Conservation (phyloP, 2,888 invertebrate species). For the Ophion slaviceki region DNA sequence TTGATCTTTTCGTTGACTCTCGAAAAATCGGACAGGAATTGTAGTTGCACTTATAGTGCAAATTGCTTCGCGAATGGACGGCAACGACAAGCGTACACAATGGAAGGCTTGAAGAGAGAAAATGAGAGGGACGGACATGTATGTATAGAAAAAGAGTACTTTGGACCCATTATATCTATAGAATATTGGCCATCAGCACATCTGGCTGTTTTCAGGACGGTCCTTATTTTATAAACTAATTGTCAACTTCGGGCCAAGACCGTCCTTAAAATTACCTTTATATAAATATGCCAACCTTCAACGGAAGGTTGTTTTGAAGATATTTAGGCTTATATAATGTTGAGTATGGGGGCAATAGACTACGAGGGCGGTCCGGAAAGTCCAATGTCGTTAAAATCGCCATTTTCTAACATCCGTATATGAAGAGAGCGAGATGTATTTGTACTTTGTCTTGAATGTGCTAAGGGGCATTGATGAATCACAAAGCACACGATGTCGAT, state of each 20-base stretch:
- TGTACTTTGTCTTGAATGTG: not conserved
- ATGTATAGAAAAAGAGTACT: not conserved
- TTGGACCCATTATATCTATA: not conserved
- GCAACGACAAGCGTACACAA: constrained; percentile 25
- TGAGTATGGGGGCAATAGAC: not conserved
- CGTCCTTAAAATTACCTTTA: not conserved
- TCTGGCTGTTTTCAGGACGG: not conserved
- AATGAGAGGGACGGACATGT: not conserved
- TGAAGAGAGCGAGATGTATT: not conserved
- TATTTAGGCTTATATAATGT: not conserved
- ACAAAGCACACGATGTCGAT: constrained; percentile 24
- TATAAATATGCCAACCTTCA: not conserved
- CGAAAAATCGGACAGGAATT: not conserved
- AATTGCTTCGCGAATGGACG: constrained; percentile 44
- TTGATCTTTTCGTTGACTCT: constrained; percentile 44
- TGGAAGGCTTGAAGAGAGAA: constrained; percentile 1
- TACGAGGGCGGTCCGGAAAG: not conserved
- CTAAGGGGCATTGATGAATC: constrained; percentile 32
- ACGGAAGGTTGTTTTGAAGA: not conserved
- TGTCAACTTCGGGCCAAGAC: not conserved
- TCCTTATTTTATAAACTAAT: not conserved
- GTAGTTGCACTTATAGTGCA: constrained; percentile 16
- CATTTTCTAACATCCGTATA: not conserved
- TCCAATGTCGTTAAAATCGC: not conserved
- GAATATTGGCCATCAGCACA: not conserved